Evolutionary conservation across 2,888 invertebrate genomes (phyloP).

Genomic region (Polydrusus tereticollis): DNA sequence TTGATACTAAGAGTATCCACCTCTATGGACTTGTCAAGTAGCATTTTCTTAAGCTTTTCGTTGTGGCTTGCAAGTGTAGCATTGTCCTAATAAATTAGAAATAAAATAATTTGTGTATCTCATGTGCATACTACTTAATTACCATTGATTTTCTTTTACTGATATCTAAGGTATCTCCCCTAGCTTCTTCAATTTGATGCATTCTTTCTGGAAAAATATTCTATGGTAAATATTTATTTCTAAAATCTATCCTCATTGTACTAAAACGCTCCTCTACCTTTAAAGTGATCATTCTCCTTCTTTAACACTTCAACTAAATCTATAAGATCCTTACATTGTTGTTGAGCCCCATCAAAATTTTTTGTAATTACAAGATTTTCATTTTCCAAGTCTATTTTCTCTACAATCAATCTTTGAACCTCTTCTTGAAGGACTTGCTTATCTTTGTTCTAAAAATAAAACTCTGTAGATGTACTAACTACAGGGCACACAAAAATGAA

Average conservation of each 20-base stretch:
- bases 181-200: constrained; percentile 24
- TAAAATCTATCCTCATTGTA: too few relatives aligned
- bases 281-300: constrained; percentile 59
- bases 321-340: constrained; percentile 59
- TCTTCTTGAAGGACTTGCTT: constrained; percentile 54
- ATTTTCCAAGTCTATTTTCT: constrained; percentile 51
- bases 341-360: constrained; percentile 58
- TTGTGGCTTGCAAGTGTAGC: constrained; percentile 50
- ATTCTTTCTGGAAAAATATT: constrained; percentile 52
- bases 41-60: constrained; percentile 59
- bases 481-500: too few relatives aligned
- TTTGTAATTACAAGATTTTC: constrained; percentile 54
- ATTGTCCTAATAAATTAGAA: constrained; percentile 50
- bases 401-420: constrained; percentile 52
- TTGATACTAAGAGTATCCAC: constrained; percentile 56
- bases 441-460: constrained; percentile 56
- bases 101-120: neutral
- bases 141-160: constrained; percentile 45
- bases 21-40: constrained; percentile 59
- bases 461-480: too few relatives aligned
- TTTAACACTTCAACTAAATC: constrained; percentile 56
- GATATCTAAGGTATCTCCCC: neutral
- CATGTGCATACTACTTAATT: constrained; percentile 4
- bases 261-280: too few relatives aligned
- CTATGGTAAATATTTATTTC: too few relatives aligned